phyloP scores from a whole-genome alignment of 2,113 vertebrate species.

The Salvator merianae region DNA sequence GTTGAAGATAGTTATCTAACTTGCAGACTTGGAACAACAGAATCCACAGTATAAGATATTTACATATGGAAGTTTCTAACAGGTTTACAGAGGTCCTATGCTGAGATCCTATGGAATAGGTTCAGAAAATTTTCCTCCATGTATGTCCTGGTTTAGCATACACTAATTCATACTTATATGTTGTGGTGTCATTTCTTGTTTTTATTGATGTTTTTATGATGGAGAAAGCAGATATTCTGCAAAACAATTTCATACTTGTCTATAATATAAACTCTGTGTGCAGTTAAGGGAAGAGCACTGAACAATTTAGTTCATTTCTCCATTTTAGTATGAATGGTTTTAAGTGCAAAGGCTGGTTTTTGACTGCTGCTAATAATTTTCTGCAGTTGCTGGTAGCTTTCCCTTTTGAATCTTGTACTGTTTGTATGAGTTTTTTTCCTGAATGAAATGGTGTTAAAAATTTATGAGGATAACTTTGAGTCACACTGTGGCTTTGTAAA shows the following conservation, averaged over 20 bases:
- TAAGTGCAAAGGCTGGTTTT: neutral
- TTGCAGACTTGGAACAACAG: neutral
- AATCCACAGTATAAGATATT: no score
- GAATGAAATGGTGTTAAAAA: no score
- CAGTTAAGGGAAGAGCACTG: constrained; percentile 1
- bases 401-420: no score
- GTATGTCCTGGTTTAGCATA: neutral
- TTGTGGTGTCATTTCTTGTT: neutral
- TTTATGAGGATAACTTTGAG: no score
- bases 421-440: no score
- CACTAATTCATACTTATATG: no score
- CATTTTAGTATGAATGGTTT: neutral
- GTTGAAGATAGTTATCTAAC: neutral
- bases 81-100: neutral
- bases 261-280: fast-evolving
- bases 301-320: neutral
- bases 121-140: neutral
- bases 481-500: no score
- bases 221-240: neutral
- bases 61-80: neutral
- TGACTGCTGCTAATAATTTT: neutral
- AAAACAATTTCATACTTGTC: constrained; percentile 25
- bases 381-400: no score
- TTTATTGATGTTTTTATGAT: neutral
- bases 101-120: neutral